Evolutionary conservation across 2,113 vertebrate species (phyloP).

Genomic region (Chloroceryle aenea): DNA sequence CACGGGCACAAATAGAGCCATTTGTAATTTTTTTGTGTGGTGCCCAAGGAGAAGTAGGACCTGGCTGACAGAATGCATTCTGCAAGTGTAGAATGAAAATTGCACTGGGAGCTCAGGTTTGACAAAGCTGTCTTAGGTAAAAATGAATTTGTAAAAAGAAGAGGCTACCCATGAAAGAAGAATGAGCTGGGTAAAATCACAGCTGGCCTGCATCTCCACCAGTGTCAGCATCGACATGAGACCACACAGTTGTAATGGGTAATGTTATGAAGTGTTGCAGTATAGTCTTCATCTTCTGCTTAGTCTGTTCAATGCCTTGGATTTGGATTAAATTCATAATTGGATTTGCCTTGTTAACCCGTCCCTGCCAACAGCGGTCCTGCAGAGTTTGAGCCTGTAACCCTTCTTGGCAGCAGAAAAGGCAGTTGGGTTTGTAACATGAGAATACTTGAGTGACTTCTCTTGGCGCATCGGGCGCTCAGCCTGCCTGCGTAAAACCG

Average conservation of each 20-base stretch:
- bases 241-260: fast-evolving
- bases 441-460: background rate
- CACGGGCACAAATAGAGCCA: background rate
- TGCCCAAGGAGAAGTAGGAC: background rate
- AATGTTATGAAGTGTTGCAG: background rate
- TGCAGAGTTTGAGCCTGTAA: background rate
- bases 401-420: background rate
- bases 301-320: background rate
- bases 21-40: background rate
- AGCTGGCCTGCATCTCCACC: background rate
- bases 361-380: background rate
- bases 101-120: conserved; percentile 11
- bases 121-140: background rate
- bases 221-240: background rate
- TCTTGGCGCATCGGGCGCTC: background rate
- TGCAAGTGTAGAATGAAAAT: background rate
- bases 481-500: background rate
- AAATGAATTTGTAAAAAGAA: background rate
- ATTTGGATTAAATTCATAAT: background rate
- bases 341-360: background rate
- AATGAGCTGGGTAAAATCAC: background rate
- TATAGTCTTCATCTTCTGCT: background rate
- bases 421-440: background rate
- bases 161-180: background rate
- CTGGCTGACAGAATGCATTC: background rate